phyloP scores from a whole-genome alignment of 2,888 invertebrate genomes.

The Agrochola macilenta region DNA sequence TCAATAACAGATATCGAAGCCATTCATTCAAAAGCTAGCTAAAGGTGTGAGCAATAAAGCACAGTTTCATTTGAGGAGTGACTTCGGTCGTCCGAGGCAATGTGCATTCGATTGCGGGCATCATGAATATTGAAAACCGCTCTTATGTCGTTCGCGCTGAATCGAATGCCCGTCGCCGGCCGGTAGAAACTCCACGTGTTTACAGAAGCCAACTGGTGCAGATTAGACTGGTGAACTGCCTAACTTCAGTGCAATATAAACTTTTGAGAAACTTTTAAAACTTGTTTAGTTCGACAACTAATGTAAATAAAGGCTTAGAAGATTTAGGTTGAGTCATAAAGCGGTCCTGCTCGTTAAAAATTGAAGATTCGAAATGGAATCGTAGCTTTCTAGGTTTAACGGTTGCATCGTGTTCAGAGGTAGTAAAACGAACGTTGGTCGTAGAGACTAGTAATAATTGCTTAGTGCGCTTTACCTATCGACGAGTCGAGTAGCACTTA shows the following conservation, averaged over 20 bases:
- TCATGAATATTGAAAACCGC: conserved; percentile 87
- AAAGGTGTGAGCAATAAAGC: conserved; percentile 77
- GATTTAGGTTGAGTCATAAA: conserved; percentile 64
- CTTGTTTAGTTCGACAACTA: conserved; percentile 45
- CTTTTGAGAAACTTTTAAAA: conserved; percentile 71
- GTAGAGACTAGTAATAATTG: conserved; percentile 66
- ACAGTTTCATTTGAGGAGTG: conserved; percentile 74
- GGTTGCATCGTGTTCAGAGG: conserved; percentile 71
- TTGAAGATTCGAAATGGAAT: conserved; percentile 68
- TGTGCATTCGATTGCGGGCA: conserved; percentile 84
- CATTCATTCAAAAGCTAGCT: conserved; percentile 75
- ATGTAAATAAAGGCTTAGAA: conserved; percentile 42
- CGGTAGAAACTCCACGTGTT: conserved; percentile 84
- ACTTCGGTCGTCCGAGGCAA: conserved; percentile 76
- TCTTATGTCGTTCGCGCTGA: conserved; percentile 83
- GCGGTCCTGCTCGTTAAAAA: conserved; percentile 63
- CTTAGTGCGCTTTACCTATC: conserved; percentile 66
- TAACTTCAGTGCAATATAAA: conserved; percentile 82
- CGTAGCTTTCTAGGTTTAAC: conserved; percentile 71
- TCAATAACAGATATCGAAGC: conserved; percentile 70
- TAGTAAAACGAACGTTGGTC: conserved; percentile 69
- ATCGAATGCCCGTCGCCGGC: conserved; percentile 81
- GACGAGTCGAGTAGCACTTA: conserved; percentile 63
- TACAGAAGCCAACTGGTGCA: conserved; percentile 82
- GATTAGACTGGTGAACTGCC: conserved; percentile 79